A percentile compares a stretch with the other conserved stretches of the same genome.
phyloP scores from a whole-genome alignment of 2,888 invertebrate species.

The Muschampia staudingeri region DNA sequence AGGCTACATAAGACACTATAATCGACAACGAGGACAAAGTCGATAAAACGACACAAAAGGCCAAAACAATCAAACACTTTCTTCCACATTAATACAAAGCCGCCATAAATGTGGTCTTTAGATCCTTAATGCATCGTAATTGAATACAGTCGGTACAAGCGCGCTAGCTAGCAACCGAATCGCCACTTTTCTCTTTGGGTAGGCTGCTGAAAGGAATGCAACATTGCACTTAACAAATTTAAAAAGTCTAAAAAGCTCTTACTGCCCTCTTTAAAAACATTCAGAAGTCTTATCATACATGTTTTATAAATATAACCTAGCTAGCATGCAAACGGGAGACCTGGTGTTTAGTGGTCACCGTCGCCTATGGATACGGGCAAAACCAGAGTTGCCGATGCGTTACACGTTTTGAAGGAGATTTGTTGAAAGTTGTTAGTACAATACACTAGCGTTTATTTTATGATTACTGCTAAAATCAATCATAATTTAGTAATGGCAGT shows the following conservation, averaged over 20 bases:
- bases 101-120: not conserved
- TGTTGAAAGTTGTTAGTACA: not conserved
- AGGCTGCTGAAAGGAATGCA: not conserved
- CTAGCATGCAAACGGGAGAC: not conserved
- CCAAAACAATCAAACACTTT: not conserved
- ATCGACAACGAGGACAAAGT: not conserved
- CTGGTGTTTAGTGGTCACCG: too few species aligned
- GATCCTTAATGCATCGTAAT: not conserved
- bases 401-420: not conserved
- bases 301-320: not conserved
- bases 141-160: not conserved
- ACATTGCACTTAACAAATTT: not conserved
- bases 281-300: not conserved
- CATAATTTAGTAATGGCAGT: not conserved
- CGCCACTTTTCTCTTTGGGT: not conserved
- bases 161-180: not conserved
- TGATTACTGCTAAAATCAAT: not conserved
- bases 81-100: not conserved
- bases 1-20: not conserved
- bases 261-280: not conserved
- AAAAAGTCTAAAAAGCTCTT: not conserved
- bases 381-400: not conserved
- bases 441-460: slow-evolving; percentile 1
- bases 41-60: not conserved
- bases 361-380: too few species aligned